Evolutionary conservation across 53 echinoderm and acorn worm species (phyloP), one percentile per base, ranked within the genome.

Genomic region (Apostichopus leukothele): DNA sequence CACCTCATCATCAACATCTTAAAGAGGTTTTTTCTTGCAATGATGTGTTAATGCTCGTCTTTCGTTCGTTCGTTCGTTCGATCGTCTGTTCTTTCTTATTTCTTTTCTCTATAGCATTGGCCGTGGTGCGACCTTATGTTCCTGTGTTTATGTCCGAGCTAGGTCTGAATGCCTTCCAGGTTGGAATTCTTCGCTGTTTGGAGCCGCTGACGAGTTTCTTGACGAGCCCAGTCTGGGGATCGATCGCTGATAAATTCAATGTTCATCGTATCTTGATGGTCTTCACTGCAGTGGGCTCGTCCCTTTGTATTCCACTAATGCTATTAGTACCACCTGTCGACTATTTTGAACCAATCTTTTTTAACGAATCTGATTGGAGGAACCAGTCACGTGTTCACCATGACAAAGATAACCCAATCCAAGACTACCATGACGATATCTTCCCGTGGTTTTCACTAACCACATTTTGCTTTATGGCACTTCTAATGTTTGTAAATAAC

Each of bases 161-260:
- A 14, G 90, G 90, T 23, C 85, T 90, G 3, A 86, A 59, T 27
- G 16, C 90, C 5, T 90, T 90, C 67, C 90, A 90, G 76, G 76
- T 86, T 13, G 90, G 90, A n/a, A 66, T 86, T 14, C 60, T 86
- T 11, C 86, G 90, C 60, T 85, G 86, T 27, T 27, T 86, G 8
- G 90, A 76, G n/a, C 90, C 90, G 20, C 27, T 85, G 74, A 78
- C 88, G 18, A 67, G 86, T 51, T 91, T 95, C 81, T 14, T 92
- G 1, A 76, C 88, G 27, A 90, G 91, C 57, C 95, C 95, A 1
- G 6, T 93, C 21, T 93, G 91, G 89, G 95, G 95, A 1, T 78
- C 84, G 7, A 50, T 93, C 23, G 91, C 92, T 5, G 95, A 95
- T 86, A 95, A 89, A 14, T 90, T 77, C 89, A 90, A 91, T 83